A percentile compares a stretch with the other conserved stretches of the same genome.
Evolutionary conservation across 1,140 invertebrate genomes (phyloP).

Genomic region (Chelonus insularis): DNA sequence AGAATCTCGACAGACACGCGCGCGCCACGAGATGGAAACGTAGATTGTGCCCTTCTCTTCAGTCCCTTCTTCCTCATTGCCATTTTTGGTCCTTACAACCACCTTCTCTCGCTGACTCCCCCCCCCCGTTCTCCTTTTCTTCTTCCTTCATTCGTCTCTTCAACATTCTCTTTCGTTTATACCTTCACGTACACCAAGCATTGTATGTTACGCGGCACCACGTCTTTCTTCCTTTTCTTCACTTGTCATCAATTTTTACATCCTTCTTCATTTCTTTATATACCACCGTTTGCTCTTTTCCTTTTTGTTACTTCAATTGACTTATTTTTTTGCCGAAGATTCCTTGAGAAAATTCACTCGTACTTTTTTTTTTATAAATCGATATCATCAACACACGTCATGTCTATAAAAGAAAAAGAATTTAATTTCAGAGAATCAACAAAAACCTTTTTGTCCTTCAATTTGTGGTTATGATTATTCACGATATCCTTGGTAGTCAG

Average conservation of each 20-base stretch:
- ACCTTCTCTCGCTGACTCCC: slow-evolving; percentile 31
- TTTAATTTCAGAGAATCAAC: too few relatives aligned
- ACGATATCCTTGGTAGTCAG: too few relatives aligned
- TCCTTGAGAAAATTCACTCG: too few relatives aligned
- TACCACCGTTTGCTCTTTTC: background rate
- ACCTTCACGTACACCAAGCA: background rate
- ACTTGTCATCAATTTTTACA: slow-evolving; percentile 24
- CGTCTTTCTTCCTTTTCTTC: background rate
- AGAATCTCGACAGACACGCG: slow-evolving; percentile 56
- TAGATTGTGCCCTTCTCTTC: slow-evolving; percentile 43
- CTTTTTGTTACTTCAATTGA: background rate
- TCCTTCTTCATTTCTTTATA: background rate
- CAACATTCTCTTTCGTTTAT: background rate
- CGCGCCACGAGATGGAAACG: slow-evolving; percentile 57
- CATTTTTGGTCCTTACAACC: slow-evolving; percentile 36
- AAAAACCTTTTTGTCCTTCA: too few relatives aligned
- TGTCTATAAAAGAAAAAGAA: too few relatives aligned
- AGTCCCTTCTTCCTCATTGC: slow-evolving; percentile 29
- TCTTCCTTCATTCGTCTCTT: background rate
- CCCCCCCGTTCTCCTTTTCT: slow-evolving; percentile 18
- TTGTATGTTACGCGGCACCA: background rate
- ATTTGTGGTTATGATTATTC: too few relatives aligned
- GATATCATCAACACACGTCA: too few relatives aligned
- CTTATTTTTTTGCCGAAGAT: too few relatives aligned
- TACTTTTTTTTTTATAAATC: too few relatives aligned